These are phyloP conservation scores for Malurus cyaneus DNA, from an alignment of 2,113 vertebrate genomes.

Conservation along the genomic window DNA sequence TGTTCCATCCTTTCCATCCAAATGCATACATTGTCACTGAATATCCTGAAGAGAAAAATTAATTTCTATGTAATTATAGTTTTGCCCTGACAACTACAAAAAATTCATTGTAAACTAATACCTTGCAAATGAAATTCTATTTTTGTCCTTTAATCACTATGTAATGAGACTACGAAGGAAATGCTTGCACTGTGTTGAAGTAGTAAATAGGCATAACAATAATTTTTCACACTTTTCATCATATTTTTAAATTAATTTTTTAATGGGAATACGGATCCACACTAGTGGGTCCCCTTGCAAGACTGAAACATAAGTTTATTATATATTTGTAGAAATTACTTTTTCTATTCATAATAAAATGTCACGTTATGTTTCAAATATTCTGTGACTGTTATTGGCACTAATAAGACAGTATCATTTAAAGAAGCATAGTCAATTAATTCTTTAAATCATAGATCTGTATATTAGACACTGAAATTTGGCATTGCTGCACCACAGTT, in stretches of 20 bases:
- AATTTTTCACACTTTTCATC: neutral
- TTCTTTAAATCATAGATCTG: neutral
- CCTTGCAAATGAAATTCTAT: constrained; percentile 1
- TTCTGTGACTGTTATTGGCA: neutral
- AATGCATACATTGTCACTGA: neutral
- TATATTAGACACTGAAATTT: neutral
- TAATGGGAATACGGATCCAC: neutral
- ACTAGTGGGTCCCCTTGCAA: neutral
- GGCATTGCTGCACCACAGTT: neutral
- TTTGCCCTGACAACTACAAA: neutral
- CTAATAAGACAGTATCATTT: neutral
- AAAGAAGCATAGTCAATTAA: neutral
- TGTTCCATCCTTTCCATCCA: neutral
- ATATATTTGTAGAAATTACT: neutral
- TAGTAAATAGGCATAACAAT: neutral
- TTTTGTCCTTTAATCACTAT: constrained; percentile 9
- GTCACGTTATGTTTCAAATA: neutral
- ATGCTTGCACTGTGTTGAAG: neutral
- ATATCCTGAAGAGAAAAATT: constrained; percentile 10
- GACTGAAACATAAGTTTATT: neutral
- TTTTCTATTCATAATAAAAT: neutral
- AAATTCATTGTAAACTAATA: neutral
- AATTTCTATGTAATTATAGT: constrained; percentile 16
- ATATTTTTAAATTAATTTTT: neutral
- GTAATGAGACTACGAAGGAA: neutral